phyloP scores from a whole-genome alignment of 2,113 vertebrate species.

The Patagioenas fasciata region DNA sequence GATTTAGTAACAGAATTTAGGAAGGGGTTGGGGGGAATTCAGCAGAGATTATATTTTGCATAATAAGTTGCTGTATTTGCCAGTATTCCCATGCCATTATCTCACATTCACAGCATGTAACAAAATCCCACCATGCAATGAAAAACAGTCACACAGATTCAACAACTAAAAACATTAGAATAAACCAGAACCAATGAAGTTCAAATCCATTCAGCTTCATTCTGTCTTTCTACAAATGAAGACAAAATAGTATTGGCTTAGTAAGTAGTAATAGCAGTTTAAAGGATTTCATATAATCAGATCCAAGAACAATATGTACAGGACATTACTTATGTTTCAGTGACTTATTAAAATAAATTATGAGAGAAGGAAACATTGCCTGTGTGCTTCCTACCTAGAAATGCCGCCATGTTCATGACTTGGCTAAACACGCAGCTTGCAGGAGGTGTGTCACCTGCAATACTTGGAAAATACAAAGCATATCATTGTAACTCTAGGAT shows the following conservation, averaged over 20 bases:
- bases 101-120: background rate
- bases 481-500: conserved; percentile 15
- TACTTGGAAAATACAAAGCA: conserved; percentile 72
- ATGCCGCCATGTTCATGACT: conserved; percentile 91
- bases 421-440: conserved; percentile 93
- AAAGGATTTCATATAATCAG: background rate
- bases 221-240: background rate
- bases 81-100: background rate
- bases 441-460: conserved; percentile 87
- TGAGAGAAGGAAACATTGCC: background rate
- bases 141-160: background rate
- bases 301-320: background rate
- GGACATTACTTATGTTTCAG: background rate
- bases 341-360: background rate
- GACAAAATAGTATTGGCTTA: background rate
- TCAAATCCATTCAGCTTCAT: background rate
- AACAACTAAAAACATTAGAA: background rate
- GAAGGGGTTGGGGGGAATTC: background rate
- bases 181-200: background rate
- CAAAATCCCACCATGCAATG: background rate
- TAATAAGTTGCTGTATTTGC: background rate
- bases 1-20: background rate
- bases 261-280: background rate
- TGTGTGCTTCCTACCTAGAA: conserved; percentile 81
- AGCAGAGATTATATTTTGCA: background rate